Percentiles rank a stretch among this genome's conserved stretches.
Conservation (phyloP, 2,113 vertebrate species). For the Coryphaenoides rupestris region DNA sequence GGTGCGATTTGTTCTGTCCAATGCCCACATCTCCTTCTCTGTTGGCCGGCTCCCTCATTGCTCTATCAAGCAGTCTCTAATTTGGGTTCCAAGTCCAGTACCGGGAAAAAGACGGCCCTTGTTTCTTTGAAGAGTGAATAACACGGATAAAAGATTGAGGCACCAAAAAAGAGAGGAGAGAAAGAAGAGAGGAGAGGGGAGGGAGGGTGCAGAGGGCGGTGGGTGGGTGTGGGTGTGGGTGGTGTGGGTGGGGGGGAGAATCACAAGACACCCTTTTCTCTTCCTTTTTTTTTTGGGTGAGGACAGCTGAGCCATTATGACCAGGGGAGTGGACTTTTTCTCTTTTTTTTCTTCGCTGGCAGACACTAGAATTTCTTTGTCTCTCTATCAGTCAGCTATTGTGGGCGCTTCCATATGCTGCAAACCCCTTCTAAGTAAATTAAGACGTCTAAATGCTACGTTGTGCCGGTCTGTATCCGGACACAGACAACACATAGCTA, state of each 20-base stretch:
- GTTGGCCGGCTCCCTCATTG: constrained; percentile 66
- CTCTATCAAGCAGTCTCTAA: constrained; percentile 85
- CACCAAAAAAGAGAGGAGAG: no score
- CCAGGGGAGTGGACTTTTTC: constrained; percentile 87
- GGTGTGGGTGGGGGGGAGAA: constrained; percentile 71
- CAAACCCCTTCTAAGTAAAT: constrained; percentile 79
- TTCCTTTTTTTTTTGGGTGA: constrained; percentile 86
- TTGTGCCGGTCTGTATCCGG: constrained; percentile 77
- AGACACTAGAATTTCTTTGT: constrained; percentile 95
- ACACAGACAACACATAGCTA: constrained; percentile 66
- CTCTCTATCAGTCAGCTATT: constrained; percentile 85
- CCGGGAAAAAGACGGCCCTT: constrained; percentile 86
- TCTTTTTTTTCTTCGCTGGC: constrained; percentile 82
- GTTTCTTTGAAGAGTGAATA: constrained; percentile 95
- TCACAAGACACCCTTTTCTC: constrained; percentile 97
- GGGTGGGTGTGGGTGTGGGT: no score
- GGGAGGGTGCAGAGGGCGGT: constrained; percentile 43
- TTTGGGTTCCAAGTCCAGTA: constrained; percentile 92
- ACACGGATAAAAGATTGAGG: constrained; percentile 97
- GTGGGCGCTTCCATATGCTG: constrained; percentile 85
- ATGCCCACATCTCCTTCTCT: constrained; percentile 71
- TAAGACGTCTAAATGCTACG: constrained; percentile 84
- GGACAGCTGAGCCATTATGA: constrained; percentile 98
- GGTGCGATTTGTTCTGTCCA: constrained; percentile 81
- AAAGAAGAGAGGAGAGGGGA: constrained; percentile 56